phyloP scores from a whole-genome alignment of 2,113 vertebrate species.

The Notothenia rossii region DNA sequence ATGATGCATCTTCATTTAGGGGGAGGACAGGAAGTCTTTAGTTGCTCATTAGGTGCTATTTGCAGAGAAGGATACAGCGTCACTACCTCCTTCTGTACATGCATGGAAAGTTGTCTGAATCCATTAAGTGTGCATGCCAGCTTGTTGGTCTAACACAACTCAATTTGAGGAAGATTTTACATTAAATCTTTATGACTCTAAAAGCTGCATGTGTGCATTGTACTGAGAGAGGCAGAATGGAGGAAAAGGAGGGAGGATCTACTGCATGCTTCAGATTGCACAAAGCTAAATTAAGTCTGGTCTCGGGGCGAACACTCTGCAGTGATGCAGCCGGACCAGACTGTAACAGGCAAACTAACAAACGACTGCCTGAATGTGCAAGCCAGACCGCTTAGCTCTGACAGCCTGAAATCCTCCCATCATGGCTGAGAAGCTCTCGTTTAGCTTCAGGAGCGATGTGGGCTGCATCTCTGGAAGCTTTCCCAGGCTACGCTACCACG shows the following conservation, averaged over 20 bases:
- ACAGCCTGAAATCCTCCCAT: constrained; percentile 50
- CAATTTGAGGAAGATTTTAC: constrained; percentile 48
- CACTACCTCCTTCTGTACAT: background rate
- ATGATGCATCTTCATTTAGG: constrained; percentile 61
- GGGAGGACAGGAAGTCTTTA: constrained; percentile 37
- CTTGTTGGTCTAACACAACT: constrained; percentile 38
- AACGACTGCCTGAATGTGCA: constrained; percentile 24
- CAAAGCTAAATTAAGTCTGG: constrained; percentile 51
- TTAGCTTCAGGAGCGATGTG: constrained; percentile 40
- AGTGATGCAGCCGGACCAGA: constrained; percentile 43
- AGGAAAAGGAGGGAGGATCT: constrained; percentile 24
- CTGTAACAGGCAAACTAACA: constrained; percentile 40
- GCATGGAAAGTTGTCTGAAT: constrained; percentile 17
- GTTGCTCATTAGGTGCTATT: constrained; percentile 30
- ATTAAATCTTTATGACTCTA: constrained; percentile 54
- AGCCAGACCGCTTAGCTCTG: constrained; percentile 46
- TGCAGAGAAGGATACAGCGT: constrained; percentile 13
- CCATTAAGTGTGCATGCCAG: constrained; percentile 1
- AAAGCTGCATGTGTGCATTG: constrained; percentile 15
- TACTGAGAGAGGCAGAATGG: constrained; percentile 22
- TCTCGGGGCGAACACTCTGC: constrained; percentile 55
- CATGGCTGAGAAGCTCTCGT: constrained; percentile 20
- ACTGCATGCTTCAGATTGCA: constrained; percentile 37
- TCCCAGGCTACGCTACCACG: constrained; percentile 9
- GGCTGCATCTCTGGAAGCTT: constrained; percentile 27